Evolutionary conservation across 2,888 invertebrate genomes (phyloP).

Genomic region (Melolontha melolontha): DNA sequence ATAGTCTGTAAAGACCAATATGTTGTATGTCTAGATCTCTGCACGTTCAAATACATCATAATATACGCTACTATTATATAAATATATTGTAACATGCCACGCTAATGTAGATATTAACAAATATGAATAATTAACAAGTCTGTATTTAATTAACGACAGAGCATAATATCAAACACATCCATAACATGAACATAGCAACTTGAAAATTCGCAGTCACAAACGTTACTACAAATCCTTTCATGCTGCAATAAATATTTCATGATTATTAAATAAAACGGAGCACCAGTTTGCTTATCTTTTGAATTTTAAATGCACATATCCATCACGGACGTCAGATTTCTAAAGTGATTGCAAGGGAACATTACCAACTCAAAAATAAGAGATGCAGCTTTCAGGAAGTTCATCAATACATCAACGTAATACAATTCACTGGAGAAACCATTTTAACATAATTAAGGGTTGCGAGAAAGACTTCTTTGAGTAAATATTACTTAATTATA

Average conservation of each 20-base stretch:
- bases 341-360: neutral
- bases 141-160: conserved; percentile 8
- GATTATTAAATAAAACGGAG: conserved; percentile 18
- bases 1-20: too few relatives aligned
- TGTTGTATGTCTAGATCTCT: too few relatives aligned
- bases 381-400: conserved; percentile 5
- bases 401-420: conserved; percentile 16
- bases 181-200: conserved; percentile 1
- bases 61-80: too few relatives aligned
- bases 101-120: too few relatives aligned
- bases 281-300: conserved; percentile 1
- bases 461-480: neutral
- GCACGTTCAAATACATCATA: too few relatives aligned
- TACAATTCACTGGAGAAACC: conserved; percentile 10
- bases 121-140: neutral
- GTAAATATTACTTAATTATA: conserved; percentile 1
- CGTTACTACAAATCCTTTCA: conserved; percentile 3
- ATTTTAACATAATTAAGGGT: conserved; percentile 7
- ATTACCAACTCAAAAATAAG: conserved; percentile 4
- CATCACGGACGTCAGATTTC: conserved; percentile 27
- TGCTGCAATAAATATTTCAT: conserved; percentile 26
- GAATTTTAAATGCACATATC: conserved; percentile 16
- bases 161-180: conserved; percentile 9
- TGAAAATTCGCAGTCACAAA: neutral
- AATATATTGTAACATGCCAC: too few relatives aligned